Percentiles rank a stretch among this genome's conserved stretches.
Evolutionary conservation across 2,797 vertebrate species (phyloP).

Genomic region (Coregonus suidteri): DNA sequence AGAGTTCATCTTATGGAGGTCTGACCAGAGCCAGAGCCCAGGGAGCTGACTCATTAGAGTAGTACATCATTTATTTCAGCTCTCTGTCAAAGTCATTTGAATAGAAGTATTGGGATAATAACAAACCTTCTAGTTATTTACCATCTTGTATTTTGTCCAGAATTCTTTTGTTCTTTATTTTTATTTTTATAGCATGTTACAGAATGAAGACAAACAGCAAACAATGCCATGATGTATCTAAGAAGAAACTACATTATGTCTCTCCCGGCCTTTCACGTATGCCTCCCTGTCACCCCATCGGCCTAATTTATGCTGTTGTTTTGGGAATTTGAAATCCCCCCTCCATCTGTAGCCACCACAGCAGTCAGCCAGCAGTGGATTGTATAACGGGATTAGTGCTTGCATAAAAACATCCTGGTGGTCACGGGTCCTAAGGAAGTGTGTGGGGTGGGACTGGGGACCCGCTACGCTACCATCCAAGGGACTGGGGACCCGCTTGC

Average conservation of each 20-base stretch:
- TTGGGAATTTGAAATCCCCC: slow-evolving; percentile 28
- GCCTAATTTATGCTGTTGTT: slow-evolving; percentile 2
- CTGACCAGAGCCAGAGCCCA: not conserved
- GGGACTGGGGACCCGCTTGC: slow-evolving; percentile 5
- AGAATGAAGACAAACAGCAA: too few relatives aligned
- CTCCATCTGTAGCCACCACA: slow-evolving; percentile 22
- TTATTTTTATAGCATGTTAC: too few relatives aligned
- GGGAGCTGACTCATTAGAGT: slow-evolving; percentile 15
- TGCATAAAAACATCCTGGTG: not conserved
- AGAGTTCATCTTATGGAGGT: not conserved
- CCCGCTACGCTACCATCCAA: not conserved
- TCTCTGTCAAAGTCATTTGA: not conserved
- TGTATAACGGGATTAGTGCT: slow-evolving; percentile 43
- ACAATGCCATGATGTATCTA: too few relatives aligned
- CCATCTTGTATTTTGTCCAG: not conserved
- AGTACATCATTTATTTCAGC: not conserved
- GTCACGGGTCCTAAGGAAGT: slow-evolving; percentile 16
- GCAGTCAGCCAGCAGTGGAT: slow-evolving; percentile 34
- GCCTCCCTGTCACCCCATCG: slow-evolving; percentile 1
- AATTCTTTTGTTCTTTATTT: not conserved
- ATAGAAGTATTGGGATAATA: not conserved
- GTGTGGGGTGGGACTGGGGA: not conserved
- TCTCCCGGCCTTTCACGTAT: not conserved
- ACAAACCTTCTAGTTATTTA: not conserved
- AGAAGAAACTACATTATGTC: not conserved